A percentile compares a stretch with the other conserved stretches of the same genome.
phyloP scores from a whole-genome alignment of 1,140 invertebrate genomes.

The Aphelinus atriplicis region DNA sequence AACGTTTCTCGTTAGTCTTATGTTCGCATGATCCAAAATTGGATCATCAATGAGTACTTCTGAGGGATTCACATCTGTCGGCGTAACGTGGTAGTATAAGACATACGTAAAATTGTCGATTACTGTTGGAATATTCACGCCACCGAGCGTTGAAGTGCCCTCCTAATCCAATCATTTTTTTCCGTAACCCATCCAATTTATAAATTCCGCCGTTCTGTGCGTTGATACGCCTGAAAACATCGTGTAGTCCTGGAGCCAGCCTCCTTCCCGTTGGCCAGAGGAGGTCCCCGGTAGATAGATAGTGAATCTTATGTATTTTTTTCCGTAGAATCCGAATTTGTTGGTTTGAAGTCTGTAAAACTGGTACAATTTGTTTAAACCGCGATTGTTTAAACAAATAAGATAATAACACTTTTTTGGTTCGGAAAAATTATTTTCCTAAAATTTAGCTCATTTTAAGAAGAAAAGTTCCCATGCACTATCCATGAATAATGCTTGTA shows the following conservation, averaged over 20 bases:
- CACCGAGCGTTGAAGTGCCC: not conserved
- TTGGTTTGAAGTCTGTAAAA: no score
- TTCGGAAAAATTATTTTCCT: no score
- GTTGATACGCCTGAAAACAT: not conserved
- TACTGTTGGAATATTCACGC: not conserved
- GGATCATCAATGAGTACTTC: conserved; percentile 37
- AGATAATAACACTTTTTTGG: no score
- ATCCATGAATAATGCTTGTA: no score
- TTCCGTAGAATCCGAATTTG: no score
- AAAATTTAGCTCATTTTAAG: no score
- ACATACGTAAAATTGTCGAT: not conserved
- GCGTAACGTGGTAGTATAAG: conserved; percentile 16
- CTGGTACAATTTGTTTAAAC: no score
- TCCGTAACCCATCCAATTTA: not conserved
- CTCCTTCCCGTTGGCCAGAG: no score
- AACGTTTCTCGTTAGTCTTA: not conserved
- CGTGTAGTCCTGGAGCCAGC: not conserved
- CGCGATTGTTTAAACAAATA: no score
- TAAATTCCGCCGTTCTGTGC: not conserved
- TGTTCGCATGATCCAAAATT: conserved; percentile 32
- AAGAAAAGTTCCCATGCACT: no score
- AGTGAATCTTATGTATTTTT: no score
- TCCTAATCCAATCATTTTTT: not conserved
- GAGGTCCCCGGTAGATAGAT: no score
- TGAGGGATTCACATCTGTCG: conserved; percentile 16